Evolutionary conservation across 2,113 vertebrate genomes (phyloP).

Genomic region (Laticauda colubrina): DNA sequence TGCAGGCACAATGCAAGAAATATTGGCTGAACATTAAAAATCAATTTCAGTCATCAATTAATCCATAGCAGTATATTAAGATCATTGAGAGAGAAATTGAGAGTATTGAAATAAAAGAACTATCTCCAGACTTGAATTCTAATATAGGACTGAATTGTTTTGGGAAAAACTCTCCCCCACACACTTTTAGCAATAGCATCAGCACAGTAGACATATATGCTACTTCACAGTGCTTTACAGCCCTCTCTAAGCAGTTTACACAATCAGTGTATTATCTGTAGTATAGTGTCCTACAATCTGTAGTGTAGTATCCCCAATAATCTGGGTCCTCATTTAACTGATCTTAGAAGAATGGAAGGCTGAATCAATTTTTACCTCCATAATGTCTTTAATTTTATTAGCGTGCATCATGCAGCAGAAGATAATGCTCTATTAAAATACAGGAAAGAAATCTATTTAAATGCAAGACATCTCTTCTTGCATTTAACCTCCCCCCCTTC

Average conservation of each 20-base stretch:
- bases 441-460: not conserved
- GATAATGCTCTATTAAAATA: conserved; percentile 9
- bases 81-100: not conserved
- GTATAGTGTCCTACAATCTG: too few species aligned
- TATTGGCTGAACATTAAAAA: not conserved
- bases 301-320: too few species aligned
- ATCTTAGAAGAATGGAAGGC: too few species aligned
- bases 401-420: not conserved
- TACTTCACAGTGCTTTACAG: too few species aligned
- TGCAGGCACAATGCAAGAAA: not conserved
- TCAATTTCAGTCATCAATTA: not conserved
- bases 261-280: too few species aligned
- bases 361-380: not conserved
- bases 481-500: not conserved
- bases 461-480: conserved; percentile 13
- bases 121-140: not conserved
- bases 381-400: not conserved
- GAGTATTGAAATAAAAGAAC: not conserved
- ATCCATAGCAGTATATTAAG: not conserved
- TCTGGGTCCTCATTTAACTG: too few species aligned
- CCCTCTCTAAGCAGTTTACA: too few species aligned
- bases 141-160: not conserved
- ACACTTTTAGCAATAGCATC: too few species aligned
- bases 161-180: accelerated
- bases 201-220: too few species aligned